phyloP scores from a whole-genome alignment of 2,888 invertebrate species.

The Xiphydria camelus region DNA sequence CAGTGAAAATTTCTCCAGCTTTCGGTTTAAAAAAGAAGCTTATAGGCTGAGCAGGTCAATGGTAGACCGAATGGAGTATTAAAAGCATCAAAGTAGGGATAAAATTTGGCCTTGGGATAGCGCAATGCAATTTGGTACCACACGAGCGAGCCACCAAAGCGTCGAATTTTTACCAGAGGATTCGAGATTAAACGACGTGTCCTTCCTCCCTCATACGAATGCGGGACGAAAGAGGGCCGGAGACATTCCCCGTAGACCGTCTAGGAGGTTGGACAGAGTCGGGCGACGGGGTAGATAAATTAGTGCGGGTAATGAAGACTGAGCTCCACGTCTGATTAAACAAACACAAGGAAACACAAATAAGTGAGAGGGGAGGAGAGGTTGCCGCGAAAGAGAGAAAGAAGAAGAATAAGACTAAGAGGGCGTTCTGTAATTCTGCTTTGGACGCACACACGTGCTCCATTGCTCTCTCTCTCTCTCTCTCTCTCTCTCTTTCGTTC shows the following conservation, averaged over 20 bases:
- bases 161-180: too few species aligned
- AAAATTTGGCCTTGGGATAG: too few species aligned
- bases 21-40: too few species aligned
- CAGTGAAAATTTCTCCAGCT: too few species aligned
- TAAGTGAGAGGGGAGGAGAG: slow-evolving; percentile 27
- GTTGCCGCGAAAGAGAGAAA: slow-evolving; percentile 1
- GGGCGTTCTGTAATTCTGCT: slow-evolving; percentile 29
- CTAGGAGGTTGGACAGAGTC: slow-evolving; percentile 30
- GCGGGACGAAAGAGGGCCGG: slow-evolving; percentile 21
- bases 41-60: too few species aligned
- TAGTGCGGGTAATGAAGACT: slow-evolving; percentile 53
- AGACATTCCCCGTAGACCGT: not conserved
- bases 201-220: slow-evolving; percentile 8
- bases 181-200: too few species aligned
- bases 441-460: slow-evolving; percentile 14
- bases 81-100: too few species aligned
- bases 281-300: slow-evolving; percentile 51
- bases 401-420: slow-evolving; percentile 14
- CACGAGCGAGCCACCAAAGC: too few species aligned
- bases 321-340: slow-evolving; percentile 53
- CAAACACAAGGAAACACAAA: slow-evolving; percentile 50
- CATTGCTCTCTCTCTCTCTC: too few species aligned
- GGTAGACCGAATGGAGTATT: too few species aligned
- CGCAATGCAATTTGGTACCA: too few species aligned
- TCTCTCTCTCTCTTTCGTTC: slow-evolving; percentile 7